These are phyloP conservation scores for Anolis sagrei DNA, from an alignment of 2,113 vertebrate species.

Conservation along the genomic window DNA sequence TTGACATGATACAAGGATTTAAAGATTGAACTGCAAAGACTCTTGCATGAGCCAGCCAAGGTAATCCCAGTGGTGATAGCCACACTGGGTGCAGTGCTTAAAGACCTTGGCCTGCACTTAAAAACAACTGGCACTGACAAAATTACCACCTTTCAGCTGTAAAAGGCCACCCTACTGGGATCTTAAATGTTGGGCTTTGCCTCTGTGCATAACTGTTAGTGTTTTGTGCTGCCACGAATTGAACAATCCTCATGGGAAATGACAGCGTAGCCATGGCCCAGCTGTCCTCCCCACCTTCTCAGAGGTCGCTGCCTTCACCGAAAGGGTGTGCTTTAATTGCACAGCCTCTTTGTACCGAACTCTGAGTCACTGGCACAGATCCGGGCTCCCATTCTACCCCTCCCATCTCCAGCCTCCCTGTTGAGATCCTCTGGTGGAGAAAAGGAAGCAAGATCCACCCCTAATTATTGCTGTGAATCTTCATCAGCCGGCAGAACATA, in stretches of 20 bases:
- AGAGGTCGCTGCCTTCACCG: background rate
- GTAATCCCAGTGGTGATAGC: too few species aligned
- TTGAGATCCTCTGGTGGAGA: background rate
- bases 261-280: background rate
- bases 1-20: too few species aligned
- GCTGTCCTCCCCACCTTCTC: background rate
- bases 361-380: constrained; percentile 1
- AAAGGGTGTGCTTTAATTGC: background rate
- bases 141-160: too few species aligned
- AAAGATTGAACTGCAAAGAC: too few species aligned
- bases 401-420: background rate
- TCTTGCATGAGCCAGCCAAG: too few species aligned
- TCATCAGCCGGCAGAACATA: constrained; percentile 16
- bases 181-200: background rate
- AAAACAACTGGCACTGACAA: too few species aligned
- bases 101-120: too few species aligned
- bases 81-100: too few species aligned
- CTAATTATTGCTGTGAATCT: constrained; percentile 29
- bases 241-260: background rate
- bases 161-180: too few species aligned
- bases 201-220: background rate
- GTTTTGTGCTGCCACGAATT: background rate
- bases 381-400: background rate
- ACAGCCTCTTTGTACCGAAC: constrained; percentile 1
- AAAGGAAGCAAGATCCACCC: constrained; percentile 10